phyloP scores from a whole-genome alignment of 2,888 invertebrate genomes.

The Drosophila greeni region DNA sequence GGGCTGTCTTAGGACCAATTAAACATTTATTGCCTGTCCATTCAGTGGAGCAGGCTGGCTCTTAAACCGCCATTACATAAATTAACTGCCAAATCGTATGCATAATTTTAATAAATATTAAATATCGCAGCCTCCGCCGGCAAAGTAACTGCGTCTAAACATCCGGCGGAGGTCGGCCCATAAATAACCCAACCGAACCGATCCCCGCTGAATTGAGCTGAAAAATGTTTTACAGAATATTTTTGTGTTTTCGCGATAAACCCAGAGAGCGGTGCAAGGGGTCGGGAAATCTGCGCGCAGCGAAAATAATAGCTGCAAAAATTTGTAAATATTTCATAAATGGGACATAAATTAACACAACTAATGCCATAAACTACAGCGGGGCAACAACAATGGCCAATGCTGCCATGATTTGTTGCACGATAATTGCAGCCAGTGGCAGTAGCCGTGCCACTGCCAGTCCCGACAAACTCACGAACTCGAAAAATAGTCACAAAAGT shows the following conservation, averaged over 20 bases:
- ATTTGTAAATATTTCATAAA: constrained; percentile 74
- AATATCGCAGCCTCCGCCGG: constrained; percentile 25
- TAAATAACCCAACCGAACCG: constrained; percentile 61
- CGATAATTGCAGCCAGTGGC: constrained; percentile 61
- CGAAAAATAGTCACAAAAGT: constrained; percentile 57
- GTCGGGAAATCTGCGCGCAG: constrained; percentile 36
- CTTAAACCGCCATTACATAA: constrained; percentile 38
- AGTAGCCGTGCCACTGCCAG: constrained; percentile 42
- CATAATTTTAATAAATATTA: constrained; percentile 59
- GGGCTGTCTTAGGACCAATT: constrained; percentile 17
- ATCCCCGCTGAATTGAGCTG: constrained; percentile 52
- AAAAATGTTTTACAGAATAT: constrained; percentile 53
- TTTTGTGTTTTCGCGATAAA: constrained; percentile 48
- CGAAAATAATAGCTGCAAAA: constrained; percentile 64
- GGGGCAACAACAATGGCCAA: constrained; percentile 36
- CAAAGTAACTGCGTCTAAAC: constrained; percentile 59
- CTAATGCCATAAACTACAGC: constrained; percentile 61
- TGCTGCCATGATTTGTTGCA: constrained; percentile 67
- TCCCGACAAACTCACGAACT: constrained; percentile 31
- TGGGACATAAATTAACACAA: constrained; percentile 74
- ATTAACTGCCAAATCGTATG: constrained; percentile 55
- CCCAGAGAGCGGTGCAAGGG: constrained; percentile 12
- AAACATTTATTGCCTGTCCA: constrained; percentile 12
- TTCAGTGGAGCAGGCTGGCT: constrained; percentile 7
- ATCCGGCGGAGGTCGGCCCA: constrained; percentile 69